These are phyloP conservation scores for Brenthis daphne DNA, from an alignment of 2,888 invertebrate species.

Conservation along the genomic window DNA sequence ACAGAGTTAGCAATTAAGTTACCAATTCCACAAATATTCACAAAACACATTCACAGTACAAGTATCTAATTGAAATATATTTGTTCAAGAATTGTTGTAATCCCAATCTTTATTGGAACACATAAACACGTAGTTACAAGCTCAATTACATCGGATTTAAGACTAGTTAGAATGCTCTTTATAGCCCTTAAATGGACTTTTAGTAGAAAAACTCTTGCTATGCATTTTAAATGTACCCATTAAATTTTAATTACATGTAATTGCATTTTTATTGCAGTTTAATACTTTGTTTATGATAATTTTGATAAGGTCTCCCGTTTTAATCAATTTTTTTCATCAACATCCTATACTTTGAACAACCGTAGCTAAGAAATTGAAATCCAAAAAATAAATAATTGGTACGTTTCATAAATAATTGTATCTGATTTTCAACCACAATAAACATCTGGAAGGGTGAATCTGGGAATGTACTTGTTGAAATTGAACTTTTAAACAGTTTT, in stretches of 20 bases:
- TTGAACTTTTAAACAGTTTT: too few species aligned
- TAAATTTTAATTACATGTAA: slow-evolving; percentile 10
- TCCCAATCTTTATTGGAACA: slow-evolving; percentile 36
- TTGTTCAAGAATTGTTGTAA: slow-evolving; percentile 14
- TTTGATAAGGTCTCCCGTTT: not conserved
- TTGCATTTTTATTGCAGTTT: not conserved
- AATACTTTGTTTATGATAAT: slow-evolving; percentile 4
- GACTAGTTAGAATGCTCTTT: slow-evolving; percentile 18
- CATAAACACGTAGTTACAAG: slow-evolving; percentile 26
- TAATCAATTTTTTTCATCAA: not conserved
- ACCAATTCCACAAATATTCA: slow-evolving; percentile 21
- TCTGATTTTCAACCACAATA: too few species aligned
- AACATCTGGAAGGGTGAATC: too few species aligned
- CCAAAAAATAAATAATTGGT: too few species aligned
- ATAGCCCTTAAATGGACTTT: slow-evolving; percentile 21
- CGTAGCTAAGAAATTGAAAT: too few species aligned
- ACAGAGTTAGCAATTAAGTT: slow-evolving; percentile 15
- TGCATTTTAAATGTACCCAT: not conserved
- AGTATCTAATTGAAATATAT: slow-evolving; percentile 32
- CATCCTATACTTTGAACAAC: not conserved
- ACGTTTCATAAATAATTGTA: too few species aligned
- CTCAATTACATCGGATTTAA: slow-evolving; percentile 19
- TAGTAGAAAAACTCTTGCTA: slow-evolving; percentile 18
- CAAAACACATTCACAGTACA: slow-evolving; percentile 32
- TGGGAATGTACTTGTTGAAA: too few species aligned